Conservation (phyloP, 2,888 invertebrate genomes). For the Hemistola chrysoprasaria region DNA sequence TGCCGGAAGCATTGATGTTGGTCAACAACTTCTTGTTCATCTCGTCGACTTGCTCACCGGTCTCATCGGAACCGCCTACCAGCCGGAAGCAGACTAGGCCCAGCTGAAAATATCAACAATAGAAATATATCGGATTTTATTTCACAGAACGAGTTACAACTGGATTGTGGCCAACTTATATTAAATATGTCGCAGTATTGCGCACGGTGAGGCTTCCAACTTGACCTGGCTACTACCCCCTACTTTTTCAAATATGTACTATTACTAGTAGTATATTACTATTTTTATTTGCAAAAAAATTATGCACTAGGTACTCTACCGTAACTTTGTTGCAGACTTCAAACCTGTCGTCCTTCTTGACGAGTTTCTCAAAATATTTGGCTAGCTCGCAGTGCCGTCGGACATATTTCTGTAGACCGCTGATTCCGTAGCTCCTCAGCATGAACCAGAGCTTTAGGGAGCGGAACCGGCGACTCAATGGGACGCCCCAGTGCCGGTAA, state of each 20-base stretch:
- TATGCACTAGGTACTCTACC: constrained; percentile 80
- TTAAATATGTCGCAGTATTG: constrained; percentile 1
- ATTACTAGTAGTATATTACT: no score
- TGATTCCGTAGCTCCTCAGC: constrained; percentile 95
- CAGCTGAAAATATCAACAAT: constrained; percentile 77
- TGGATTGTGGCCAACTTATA: background rate
- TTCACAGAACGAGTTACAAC: no score
- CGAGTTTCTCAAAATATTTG: constrained; percentile 92
- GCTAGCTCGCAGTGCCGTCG: constrained; percentile 95
- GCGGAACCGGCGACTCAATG: constrained; percentile 96
- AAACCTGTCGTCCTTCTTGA: constrained; percentile 91
- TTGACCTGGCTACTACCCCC: no score
- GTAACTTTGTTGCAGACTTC: constrained; percentile 96
- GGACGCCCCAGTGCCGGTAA: constrained; percentile 99
- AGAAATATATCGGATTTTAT: no score
- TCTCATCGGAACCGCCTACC: constrained; percentile 82
- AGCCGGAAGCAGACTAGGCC: constrained; percentile 96
- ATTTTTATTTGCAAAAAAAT: no score
- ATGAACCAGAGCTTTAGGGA: constrained; percentile 99
- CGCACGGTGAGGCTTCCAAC: no score
- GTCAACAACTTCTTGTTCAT: constrained; percentile 96
- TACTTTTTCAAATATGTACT: no score
- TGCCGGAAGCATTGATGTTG: constrained; percentile 96
- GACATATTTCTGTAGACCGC: constrained; percentile 96
- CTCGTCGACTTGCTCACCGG: constrained; percentile 75